phyloP scores from a whole-genome alignment of 2,113 vertebrate genomes.

The Mustela lutreola region DNA sequence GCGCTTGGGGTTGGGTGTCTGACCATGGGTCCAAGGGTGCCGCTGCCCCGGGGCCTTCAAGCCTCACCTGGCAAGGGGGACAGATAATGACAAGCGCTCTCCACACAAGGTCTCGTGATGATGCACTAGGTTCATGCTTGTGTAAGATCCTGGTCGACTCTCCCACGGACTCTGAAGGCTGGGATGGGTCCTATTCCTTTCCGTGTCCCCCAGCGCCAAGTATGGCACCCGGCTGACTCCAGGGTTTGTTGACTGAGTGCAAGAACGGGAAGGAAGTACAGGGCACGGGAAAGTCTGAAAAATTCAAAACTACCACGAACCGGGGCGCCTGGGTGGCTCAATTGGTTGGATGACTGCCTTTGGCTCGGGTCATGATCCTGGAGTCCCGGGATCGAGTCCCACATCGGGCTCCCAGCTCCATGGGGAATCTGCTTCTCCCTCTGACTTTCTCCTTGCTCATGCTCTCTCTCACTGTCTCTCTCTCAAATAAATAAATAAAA shows the following conservation, averaged over 20 bases:
- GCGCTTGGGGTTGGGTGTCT: neutral
- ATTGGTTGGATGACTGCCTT: too few relatives aligned
- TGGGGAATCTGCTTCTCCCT: too few relatives aligned
- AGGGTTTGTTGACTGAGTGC: neutral
- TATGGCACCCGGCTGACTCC: neutral
- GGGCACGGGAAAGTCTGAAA: neutral
- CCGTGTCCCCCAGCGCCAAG: neutral
- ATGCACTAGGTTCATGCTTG: fast-evolving
- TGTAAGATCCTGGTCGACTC: neutral
- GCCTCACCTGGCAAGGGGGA: neutral
- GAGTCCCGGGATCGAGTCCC: too few relatives aligned
- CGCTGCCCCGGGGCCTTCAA: too few relatives aligned
- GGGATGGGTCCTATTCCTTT: neutral
- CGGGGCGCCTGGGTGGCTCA: neutral
- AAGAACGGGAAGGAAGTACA: neutral
- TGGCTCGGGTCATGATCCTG: too few relatives aligned
- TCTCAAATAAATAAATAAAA: too few relatives aligned
- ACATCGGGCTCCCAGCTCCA: too few relatives aligned
- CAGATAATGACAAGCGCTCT: neutral
- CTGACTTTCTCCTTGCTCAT: too few relatives aligned
- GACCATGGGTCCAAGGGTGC: neutral
- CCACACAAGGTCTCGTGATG: neutral
- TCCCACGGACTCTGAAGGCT: neutral
- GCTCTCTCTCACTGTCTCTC: too few relatives aligned
- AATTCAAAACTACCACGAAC: neutral